Conservation (phyloP, 2,113 vertebrate genomes). For the Callaeas wilsoni region DNA sequence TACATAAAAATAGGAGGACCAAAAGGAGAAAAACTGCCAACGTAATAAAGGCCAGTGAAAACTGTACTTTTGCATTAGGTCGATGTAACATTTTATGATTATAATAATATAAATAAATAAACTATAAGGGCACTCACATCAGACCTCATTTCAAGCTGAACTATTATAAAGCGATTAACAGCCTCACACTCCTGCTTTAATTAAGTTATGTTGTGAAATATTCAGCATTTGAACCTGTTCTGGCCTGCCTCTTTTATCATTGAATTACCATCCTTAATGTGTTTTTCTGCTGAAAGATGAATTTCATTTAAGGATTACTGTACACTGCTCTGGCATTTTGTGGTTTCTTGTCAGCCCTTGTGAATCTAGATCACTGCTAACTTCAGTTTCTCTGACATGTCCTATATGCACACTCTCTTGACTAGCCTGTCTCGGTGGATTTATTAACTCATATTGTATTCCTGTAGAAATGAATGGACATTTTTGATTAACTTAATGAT, state of each 20-base stretch:
- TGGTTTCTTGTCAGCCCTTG: conserved; percentile 55
- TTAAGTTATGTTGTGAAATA: conserved; percentile 76
- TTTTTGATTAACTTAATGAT: conserved; percentile 62
- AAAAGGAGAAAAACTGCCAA: neutral
- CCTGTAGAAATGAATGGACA: conserved; percentile 49
- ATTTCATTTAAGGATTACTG: conserved; percentile 64
- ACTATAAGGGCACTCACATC: conserved; percentile 56
- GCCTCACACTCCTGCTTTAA: conserved; percentile 67
- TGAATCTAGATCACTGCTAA: conserved; percentile 55
- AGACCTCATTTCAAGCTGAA: conserved; percentile 70
- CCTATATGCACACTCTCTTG: conserved; percentile 60
- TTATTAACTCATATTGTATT: conserved; percentile 57
- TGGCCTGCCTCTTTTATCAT: conserved; percentile 67
- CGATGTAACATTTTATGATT: conserved; percentile 41
- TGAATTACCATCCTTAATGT: conserved; percentile 68
- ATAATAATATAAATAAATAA: conserved; percentile 64
- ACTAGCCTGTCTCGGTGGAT: conserved; percentile 63
- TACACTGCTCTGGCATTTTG: conserved; percentile 46
- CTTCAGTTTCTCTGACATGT: conserved; percentile 58
- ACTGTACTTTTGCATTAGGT: conserved; percentile 22
- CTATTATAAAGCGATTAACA: conserved; percentile 75
- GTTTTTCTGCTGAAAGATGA: conserved; percentile 68
- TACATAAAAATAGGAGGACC: neutral
- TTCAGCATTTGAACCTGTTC: conserved; percentile 75
- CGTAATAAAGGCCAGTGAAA: conserved; percentile 34